Percentiles rank a stretch among this genome's conserved stretches.
phyloP scores from a whole-genome alignment of 2,113 vertebrate species.

The Elachura formosa region DNA sequence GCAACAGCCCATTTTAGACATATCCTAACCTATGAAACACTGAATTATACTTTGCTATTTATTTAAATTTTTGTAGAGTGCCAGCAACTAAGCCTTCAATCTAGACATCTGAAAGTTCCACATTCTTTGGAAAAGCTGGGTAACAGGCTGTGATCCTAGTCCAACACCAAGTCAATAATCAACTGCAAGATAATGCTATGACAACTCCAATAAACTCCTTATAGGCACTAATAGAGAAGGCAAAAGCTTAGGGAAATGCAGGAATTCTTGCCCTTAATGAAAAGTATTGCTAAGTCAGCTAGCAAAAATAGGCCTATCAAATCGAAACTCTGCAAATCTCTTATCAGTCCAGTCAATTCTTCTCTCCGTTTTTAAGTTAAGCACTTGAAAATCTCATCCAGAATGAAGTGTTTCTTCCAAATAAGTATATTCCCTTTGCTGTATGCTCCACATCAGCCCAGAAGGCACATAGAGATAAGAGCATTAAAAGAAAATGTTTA shows the following conservation, averaged over 20 bases:
- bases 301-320: constrained; percentile 4
- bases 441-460: constrained; percentile 44
- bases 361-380: constrained; percentile 52
- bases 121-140: background rate
- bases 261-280: background rate
- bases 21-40: background rate
- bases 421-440: constrained; percentile 30
- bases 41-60: background rate
- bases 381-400: constrained; percentile 49
- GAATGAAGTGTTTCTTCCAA: constrained; percentile 51
- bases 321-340: constrained; percentile 1
- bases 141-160: background rate
- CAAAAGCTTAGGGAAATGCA: background rate
- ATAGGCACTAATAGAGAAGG: background rate
- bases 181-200: background rate
- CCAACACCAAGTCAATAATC: background rate
- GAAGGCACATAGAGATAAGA: constrained; percentile 68
- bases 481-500: constrained; percentile 55
- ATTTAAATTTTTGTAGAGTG: background rate
- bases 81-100: background rate
- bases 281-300: background rate
- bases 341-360: background rate
- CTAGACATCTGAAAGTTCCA: background rate
- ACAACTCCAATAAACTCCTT: background rate
- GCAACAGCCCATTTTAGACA: background rate